Evolutionary conservation across 2,888 invertebrate genomes (phyloP).

Genomic region (Lucinisca nassula): DNA sequence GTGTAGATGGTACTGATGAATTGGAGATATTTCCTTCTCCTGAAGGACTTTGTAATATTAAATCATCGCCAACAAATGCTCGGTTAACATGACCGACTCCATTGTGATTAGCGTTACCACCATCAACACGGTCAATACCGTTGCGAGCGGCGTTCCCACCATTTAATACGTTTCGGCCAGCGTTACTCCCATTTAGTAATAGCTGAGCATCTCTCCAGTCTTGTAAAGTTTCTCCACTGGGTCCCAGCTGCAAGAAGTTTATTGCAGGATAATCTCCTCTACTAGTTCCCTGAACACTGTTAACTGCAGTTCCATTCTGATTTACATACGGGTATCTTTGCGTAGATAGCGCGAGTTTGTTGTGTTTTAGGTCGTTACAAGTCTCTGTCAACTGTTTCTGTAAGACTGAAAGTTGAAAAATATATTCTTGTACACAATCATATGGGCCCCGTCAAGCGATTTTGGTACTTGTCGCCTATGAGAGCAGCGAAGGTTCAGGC

Average conservation of each 20-base stretch:
- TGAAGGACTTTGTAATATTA: not conserved
- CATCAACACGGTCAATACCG: not conserved
- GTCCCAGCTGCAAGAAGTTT: conserved; percentile 39
- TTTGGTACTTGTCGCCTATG: too few species aligned
- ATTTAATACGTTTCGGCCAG: conserved; percentile 10
- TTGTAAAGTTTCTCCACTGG: conserved; percentile 58
- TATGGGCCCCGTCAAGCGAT: too few species aligned
- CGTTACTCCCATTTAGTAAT: conserved; percentile 29
- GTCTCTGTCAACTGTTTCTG: conserved; percentile 55
- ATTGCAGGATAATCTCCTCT: conserved; percentile 7
- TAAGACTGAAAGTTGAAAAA: conserved; percentile 54
- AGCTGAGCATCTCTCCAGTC: conserved; percentile 58
- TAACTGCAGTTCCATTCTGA: not conserved
- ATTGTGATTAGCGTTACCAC: not conserved
- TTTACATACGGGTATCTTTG: not conserved
- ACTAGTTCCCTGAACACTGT: not conserved
- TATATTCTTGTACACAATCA: too few species aligned
- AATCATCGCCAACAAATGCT: conserved; percentile 56
- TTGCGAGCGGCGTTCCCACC: conserved; percentile 21
- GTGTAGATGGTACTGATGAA: not conserved
- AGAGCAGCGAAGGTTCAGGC: too few species aligned
- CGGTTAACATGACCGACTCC: conserved; percentile 33
- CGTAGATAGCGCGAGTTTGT: not conserved
- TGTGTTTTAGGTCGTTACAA: conserved; percentile 24
- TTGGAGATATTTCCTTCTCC: conserved; percentile 13